Evolutionary conservation across 2,113 vertebrate species (phyloP), one percentile per base, ranked within the genome.

Genomic region (Talpa occidentalis): DNA sequence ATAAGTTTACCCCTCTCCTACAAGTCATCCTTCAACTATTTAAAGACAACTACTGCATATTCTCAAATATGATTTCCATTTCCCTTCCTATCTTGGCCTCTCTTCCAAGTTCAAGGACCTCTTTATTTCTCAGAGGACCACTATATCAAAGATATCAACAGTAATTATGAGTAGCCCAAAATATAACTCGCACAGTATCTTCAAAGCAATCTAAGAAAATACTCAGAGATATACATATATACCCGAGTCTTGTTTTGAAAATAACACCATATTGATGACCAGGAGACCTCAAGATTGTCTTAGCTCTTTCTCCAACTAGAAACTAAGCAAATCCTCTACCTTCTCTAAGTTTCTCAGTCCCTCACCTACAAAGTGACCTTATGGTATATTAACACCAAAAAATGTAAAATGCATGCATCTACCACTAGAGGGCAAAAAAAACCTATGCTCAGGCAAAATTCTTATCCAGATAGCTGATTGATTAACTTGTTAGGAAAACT

Each of bases 371-470:
- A 85, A 22, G 44, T 91, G 30, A 81, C 64, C n/a, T 88, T 60
- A 60, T 60, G 6, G 10, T 14, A 54, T 66, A 72, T 62, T 79
- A 80, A 47, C n/a, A 93, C 16, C 24, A 89, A 32, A 66, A 93
- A 94, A 83, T 17, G 21, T 87, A 37, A 96, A 93, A 90, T 94
- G 37, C 42, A 73, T 7, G 54, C 10, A 88, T 91, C 10, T 30
- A 90, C 96, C 92, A 95, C 95, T 90, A 96, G 80, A 91, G 77
- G 95, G 95, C 91, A 96, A 32, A 95, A 96, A 93, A 56, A n/a
- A n/a, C n/a, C 70, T 42, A 82, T 47, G 83, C 47, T 28, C 26
- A 88, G 62, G 91, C 76, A 81, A 93, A 93, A 89, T 42, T 82
- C 56, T 88, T 69, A 40, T 78, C 32, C 21, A 80, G 30, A 87